Base-by-base conservation (phyloP, 2,888 invertebrate genomes). In the Camponotus fellah region DNA sequence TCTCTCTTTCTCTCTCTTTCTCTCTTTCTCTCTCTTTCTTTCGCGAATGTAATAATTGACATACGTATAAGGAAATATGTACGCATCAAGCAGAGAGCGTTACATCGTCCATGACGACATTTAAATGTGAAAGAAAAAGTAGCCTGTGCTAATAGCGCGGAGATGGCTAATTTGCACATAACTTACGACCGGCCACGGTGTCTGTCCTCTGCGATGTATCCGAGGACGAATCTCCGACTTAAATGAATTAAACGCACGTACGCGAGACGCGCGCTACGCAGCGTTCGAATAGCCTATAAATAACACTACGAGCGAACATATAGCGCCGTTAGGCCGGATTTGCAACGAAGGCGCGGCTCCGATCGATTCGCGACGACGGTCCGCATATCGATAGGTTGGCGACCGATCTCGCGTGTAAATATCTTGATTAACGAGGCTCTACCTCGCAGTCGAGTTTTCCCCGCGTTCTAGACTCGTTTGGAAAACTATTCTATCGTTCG, bases 261-360 rank as follows among this genome's bases (percentile, higher is more conserved):
- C 86, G 62, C 80, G 81, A 83, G 88, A 71, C 43, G 72, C 72
- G 79, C 79, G 88, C 88, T 88, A 87, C 89, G 85, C 64, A 82
- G 91, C 92, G 89, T 92, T 91, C 92, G 90, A 92, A 92, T 92
- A 86, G 91, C 91, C 92, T 92, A 92, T 92, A 92, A 92, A 92
- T 92, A 92, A 92, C 90, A 80, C 84, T 76, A 85, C 68, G 80
- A 80, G 86, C 77, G 86, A 87, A 86, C 87, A 88, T 85, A 87
- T 85, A 89, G 79, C 89, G 90, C 89, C 89, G 90, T 90, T 91
- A 88, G 85, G 88, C 85, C 82, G 88, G 89, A 89, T 91, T 91
- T 90, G 91, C 91, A 89, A 85, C 88, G 87, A 91, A 89, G 90
- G 91, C 88, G 88, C 91, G 91, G 91, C 90, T 86, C 79, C 89